Evolutionary conservation across 2,113 vertebrate genomes (phyloP), one percentile per base, ranked within the genome.

Genomic region (Cygnus buccinator): DNA sequence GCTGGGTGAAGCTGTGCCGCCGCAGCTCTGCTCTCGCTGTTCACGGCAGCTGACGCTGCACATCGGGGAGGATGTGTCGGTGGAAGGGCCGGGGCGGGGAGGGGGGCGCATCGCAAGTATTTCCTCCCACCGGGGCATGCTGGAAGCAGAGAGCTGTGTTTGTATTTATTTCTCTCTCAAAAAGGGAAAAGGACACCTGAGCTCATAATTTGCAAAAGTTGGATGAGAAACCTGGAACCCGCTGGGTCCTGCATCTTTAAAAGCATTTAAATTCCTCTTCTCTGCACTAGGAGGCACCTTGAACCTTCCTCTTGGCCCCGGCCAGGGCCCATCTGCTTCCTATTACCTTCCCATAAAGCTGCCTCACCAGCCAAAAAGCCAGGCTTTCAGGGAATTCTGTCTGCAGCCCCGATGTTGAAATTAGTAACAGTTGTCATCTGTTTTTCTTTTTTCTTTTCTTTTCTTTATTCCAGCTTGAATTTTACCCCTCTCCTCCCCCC

Each of bases 241-340:
- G 21, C 52, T 1, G 1, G 83, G 76, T 19, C 4, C 66, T 89
- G 94, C 95, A 73, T 95, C 96, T 96, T 97, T 97, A 96, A 95
- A 97, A 96, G 95, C 80, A 89, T 94, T 96, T 93, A 93, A 97
- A 94, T 96, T 96, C 94, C 97, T 93, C 67, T 77, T 89, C 91
- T 55, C 95, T 95, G 91, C 92, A 97, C 95, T 96, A 96, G 96
- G 96, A 97, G 97, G 97, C 95, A 96, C 95, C 95, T 97, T 96
- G 95, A 97, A 97, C 94, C 95, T 96, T 96, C 96, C 95, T 94
- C 91, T 89, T 95, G 94, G 95, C 94, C 88, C 94, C 33, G 72
- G 91, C 89, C 86, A 26, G 65, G 59, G 84, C 84, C 91, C 97
- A 97, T 97, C 96, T 97, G 97, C 96, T 97, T 97, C 93, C 94